Evolutionary conservation across 2,888 invertebrate species (phyloP), one percentile per base, ranked within the genome.

Genomic region (Xestia sexstrigata): DNA sequence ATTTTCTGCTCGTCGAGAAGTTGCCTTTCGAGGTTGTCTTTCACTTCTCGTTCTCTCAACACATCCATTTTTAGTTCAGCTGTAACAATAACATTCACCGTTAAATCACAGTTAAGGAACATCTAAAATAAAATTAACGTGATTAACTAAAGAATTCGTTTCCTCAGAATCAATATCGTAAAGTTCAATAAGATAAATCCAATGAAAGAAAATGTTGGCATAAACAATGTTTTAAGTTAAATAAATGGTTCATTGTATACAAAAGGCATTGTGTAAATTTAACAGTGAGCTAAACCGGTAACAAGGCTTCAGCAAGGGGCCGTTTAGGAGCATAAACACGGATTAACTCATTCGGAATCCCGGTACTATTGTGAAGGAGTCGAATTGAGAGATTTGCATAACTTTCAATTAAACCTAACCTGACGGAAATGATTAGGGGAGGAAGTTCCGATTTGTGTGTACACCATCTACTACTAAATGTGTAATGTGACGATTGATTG

Each of bases 31-130:
- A 99, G 96, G 92, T 98, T 99, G 96, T 99, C 99, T 97, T 99
- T 98, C 82, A 99, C 98, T 97, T 99, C 99, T 91, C 99, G 97
- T 96, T 99, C 99, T 91, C 99, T 97, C 87, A 99, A 97, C 83
- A 99, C 98, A 96, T 99, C 99, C 98, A 99, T 99, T 97, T 99
- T 99, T 90, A 99, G 97, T 97, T 99, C 99, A 93, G 99, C 99
- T 99, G 98, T 76, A 98, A 98, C 94, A 96, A 95, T 90, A 90
- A 87, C 84, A 86, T 45, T 17, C 26, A 30, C 45, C n/a, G 26
- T 74, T 60, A 49, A 62, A 63, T 72, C 5, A 62, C 6, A 35
- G 5, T 47, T 45, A 58, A 17, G 15, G 11, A 2, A 15, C 39
- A n/a, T 23, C 13, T 20, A 13, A 26, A 66, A 55, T 45, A 60